These are phyloP conservation scores for Poecilus cupreus DNA, from an alignment of 2,888 invertebrate genomes.

Conservation along the genomic window DNA sequence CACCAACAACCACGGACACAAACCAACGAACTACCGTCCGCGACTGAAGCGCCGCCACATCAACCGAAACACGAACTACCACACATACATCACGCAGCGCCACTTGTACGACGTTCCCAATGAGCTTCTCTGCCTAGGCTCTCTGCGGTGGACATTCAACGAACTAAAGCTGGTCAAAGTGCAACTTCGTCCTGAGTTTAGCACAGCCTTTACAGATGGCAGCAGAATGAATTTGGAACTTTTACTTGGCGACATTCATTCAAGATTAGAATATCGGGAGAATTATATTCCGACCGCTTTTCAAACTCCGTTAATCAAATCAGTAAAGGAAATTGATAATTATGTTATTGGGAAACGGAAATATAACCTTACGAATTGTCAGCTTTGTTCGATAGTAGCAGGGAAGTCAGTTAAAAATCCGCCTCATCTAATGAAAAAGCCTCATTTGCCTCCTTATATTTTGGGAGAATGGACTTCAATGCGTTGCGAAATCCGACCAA, in stretches of 20 bases:
- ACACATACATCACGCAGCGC: slow-evolving; percentile 64
- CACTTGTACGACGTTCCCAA: slow-evolving; percentile 65
- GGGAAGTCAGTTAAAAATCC: slow-evolving; percentile 71
- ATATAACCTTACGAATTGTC: slow-evolving; percentile 67
- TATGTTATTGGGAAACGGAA: slow-evolving; percentile 64
- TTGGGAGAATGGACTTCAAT: slow-evolving; percentile 77
- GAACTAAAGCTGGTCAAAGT: slow-evolving; percentile 75
- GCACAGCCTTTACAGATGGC: slow-evolving; percentile 68
- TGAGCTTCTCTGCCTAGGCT: slow-evolving; percentile 72
- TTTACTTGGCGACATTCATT: slow-evolving; percentile 75
- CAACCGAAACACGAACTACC: slow-evolving; percentile 62
- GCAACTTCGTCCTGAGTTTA: slow-evolving; percentile 71
- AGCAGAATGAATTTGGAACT: slow-evolving; percentile 71
- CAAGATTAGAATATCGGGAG: slow-evolving; percentile 70
- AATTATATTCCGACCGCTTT: slow-evolving; percentile 75
- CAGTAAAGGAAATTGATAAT: slow-evolving; percentile 66
- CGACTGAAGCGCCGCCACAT: slow-evolving; percentile 63
- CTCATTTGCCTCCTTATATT: slow-evolving; percentile 72
- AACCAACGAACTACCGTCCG: slow-evolving; percentile 65
- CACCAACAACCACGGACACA: slow-evolving; percentile 63
- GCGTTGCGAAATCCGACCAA: slow-evolving; percentile 75
- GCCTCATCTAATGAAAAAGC: slow-evolving; percentile 73
- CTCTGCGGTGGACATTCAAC: slow-evolving; percentile 74
- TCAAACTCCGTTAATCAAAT: slow-evolving; percentile 74
- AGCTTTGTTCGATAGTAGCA: slow-evolving; percentile 66